Conservation (phyloP, 2,888 invertebrate genomes). For the Euclidia mi region DNA sequence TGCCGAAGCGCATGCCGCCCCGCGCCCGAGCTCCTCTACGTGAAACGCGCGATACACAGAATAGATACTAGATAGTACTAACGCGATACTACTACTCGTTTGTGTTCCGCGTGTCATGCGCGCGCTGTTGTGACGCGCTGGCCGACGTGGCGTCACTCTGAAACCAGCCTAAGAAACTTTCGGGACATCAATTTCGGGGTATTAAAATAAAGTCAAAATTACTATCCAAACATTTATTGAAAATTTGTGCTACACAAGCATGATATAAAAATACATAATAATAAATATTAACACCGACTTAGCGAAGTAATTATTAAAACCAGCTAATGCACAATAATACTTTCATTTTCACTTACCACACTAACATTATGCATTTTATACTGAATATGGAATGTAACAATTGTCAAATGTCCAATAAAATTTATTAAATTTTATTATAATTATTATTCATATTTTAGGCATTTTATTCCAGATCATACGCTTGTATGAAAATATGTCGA, state of each 20-base stretch:
- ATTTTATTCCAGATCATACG: constrained; percentile 30
- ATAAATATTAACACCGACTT: constrained; percentile 88
- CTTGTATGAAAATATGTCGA: constrained; percentile 20
- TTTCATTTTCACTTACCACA: constrained; percentile 81
- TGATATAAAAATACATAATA: constrained; percentile 89
- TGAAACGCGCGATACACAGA: too few relatives aligned
- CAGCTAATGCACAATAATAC: constrained; percentile 87
- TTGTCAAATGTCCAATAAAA: constrained; percentile 42
- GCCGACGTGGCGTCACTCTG: too few relatives aligned
- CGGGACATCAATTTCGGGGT: not conserved
- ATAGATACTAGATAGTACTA: too few relatives aligned
- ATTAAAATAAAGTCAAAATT: constrained; percentile 29
- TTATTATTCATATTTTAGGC: constrained; percentile 11
- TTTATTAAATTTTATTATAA: constrained; percentile 10
- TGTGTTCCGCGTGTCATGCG: too few relatives aligned
- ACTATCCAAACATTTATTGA: constrained; percentile 88
- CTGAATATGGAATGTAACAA: constrained; percentile 71
- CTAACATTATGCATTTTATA: constrained; percentile 65
- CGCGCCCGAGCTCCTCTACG: too few relatives aligned
- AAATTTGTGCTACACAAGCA: constrained; percentile 90
- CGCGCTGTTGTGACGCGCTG: too few relatives aligned
- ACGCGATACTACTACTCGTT: too few relatives aligned
- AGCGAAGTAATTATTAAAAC: constrained; percentile 80
- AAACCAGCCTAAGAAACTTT: too few relatives aligned
- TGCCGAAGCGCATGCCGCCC: too few relatives aligned